These are phyloP conservation scores for Mya arenaria DNA, from an alignment of 1,140 invertebrate species.

Conservation along the genomic window DNA sequence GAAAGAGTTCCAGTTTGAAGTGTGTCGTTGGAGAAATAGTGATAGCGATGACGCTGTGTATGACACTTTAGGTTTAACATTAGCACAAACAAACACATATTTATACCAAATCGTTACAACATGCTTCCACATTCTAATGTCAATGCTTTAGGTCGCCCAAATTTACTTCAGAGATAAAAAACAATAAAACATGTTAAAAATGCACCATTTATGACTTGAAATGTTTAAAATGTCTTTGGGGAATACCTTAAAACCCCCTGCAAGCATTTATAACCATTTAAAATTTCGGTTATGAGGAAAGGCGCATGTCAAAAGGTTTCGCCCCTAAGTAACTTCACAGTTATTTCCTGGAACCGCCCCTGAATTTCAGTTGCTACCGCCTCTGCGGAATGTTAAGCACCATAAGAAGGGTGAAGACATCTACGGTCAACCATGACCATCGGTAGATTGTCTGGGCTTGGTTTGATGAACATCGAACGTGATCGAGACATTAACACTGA, in stretches of 20 bases:
- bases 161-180: no score
- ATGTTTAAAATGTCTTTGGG: no score
- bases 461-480: neutral
- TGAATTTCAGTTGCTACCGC: neutral
- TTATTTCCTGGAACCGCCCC: no score
- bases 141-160: no score
- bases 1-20: neutral
- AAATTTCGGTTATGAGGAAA: no score
- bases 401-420: neutral
- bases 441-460: neutral
- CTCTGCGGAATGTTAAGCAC: neutral
- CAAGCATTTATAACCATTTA: no score
- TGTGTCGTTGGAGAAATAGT: neutral
- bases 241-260: no score
- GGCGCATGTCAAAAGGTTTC: neutral
- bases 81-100: neutral
- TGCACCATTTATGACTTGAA: no score
- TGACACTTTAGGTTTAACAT: neutral
- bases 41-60: neutral
- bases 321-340: neutral
- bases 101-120: no score
- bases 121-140: no score
- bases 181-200: no score
- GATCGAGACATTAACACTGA: conserved; percentile 11
- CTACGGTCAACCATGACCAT: conserved; percentile 13